Evolutionary conservation across 2,113 vertebrate species (phyloP).

Genomic region (Pseudonaja textilis): DNA sequence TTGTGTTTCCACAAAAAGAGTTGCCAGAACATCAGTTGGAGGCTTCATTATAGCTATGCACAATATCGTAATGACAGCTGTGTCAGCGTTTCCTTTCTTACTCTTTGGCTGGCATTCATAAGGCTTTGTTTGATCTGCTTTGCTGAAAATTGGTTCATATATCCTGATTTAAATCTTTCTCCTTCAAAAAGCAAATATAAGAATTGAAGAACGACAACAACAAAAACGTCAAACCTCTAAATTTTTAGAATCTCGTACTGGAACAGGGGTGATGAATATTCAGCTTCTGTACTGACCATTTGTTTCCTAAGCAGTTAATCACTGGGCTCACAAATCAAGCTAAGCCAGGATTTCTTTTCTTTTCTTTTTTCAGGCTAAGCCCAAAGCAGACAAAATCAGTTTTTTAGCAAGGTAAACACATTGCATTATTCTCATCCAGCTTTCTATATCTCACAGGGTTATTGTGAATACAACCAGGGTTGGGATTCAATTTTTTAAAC

Average conservation of each 20-base stretch:
- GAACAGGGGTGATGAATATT: neutral
- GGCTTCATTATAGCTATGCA: slow-evolving; percentile 65
- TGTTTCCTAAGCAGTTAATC: neutral
- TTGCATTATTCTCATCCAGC: neutral
- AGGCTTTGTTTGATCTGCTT: slow-evolving; percentile 24
- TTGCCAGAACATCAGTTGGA: slow-evolving; percentile 56
- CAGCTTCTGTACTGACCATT: neutral
- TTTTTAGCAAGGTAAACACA: neutral
- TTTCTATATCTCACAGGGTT: neutral
- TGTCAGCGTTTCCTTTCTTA: slow-evolving; percentile 55
- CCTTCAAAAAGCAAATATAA: neutral
- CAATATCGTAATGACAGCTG: slow-evolving; percentile 45
- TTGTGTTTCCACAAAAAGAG: slow-evolving; percentile 49
- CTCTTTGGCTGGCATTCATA: slow-evolving; percentile 38
- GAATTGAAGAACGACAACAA: neutral
- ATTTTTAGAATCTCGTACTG: neutral
- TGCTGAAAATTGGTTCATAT: slow-evolving; percentile 21
- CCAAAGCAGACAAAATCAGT: neutral
- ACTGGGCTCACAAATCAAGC: too few relatives aligned
- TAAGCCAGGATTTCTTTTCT: neutral
- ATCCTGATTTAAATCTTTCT: neutral
- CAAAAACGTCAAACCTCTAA: neutral
- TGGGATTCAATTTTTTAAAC: too few relatives aligned
- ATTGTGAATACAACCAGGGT: neutral
- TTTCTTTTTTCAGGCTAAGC: neutral